Percentiles rank a stretch among this genome's conserved stretches.
These are phyloP conservation scores for Eristalis intricaria DNA, from an alignment of 2,888 invertebrate genomes.

Conservation along the genomic window DNA sequence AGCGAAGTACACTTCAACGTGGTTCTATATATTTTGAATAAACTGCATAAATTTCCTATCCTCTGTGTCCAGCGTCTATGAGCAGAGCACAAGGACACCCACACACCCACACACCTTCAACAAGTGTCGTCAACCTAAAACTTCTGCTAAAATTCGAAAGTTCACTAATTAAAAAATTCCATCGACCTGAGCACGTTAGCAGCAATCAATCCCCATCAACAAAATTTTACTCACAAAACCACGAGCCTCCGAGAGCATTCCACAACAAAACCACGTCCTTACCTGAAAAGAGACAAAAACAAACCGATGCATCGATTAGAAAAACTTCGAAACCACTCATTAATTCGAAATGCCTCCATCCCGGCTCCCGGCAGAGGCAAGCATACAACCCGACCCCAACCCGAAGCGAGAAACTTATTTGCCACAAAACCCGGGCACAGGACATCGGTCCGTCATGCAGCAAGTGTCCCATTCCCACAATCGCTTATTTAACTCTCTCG, in stretches of 20 bases:
- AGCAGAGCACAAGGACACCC: too few species aligned
- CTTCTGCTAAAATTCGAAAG: neutral
- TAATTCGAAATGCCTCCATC: slow-evolving; percentile 2
- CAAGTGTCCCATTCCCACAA: slow-evolving; percentile 13
- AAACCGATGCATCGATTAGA: neutral
- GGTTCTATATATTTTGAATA: too few species aligned
- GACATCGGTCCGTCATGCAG: slow-evolving; percentile 18
- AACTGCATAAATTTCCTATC: too few species aligned
- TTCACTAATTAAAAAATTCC: neutral
- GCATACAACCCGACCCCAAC: too few species aligned
- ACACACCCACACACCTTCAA: neutral
- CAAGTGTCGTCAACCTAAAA: neutral
- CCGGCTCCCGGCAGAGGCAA: neutral
- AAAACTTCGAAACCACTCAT: neutral
- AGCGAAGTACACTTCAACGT: too few species aligned
- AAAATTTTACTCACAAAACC: neutral
- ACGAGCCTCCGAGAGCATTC: neutral
- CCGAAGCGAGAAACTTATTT: neutral
- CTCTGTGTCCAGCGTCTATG: too few species aligned
- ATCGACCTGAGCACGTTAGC: neutral
- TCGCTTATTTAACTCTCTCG: slow-evolving; percentile 44
- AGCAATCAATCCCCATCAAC: neutral
- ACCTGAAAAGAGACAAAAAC: slow-evolving; percentile 42
- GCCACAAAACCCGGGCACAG: neutral
- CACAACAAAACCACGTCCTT: slow-evolving; percentile 10